Conservation (phyloP, 2,797 vertebrate species). For the Centropyge bicolor region DNA sequence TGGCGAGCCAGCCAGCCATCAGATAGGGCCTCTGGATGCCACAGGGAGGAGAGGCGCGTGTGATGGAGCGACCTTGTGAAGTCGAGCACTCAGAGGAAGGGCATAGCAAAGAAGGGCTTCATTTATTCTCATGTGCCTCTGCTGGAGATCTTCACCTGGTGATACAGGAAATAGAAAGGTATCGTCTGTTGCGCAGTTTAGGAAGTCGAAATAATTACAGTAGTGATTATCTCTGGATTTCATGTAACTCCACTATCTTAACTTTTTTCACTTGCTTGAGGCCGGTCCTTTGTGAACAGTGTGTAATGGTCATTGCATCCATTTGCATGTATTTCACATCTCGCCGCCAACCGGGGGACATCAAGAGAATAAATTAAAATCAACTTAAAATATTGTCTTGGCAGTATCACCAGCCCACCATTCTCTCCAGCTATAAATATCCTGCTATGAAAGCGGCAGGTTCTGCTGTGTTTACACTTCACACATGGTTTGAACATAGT, state of each 20-base stretch:
- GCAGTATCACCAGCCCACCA: slow-evolving; percentile 30
- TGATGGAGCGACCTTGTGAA: slow-evolving; percentile 75
- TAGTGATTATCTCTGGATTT: slow-evolving; percentile 9
- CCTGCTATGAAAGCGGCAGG: neutral
- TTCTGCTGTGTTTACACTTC: slow-evolving; percentile 51
- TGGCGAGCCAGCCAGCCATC: slow-evolving; percentile 62
- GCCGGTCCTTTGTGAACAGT: slow-evolving; percentile 10
- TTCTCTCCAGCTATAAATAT: slow-evolving; percentile 34
- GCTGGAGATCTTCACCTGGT: slow-evolving; percentile 35
- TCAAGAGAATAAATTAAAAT: slow-evolving; percentile 40
- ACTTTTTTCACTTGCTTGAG: neutral
- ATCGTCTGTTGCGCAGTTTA: slow-evolving; percentile 21
- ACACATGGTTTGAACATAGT: slow-evolving; percentile 49
- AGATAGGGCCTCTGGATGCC: slow-evolving; percentile 68
- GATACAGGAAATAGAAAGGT: slow-evolving; percentile 25
- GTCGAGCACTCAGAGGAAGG: slow-evolving; percentile 53
- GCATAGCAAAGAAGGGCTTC: slow-evolving; percentile 37
- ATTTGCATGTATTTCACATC: slow-evolving; percentile 50
- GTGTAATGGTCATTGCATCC: slow-evolving; percentile 17
- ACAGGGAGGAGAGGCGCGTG: slow-evolving; percentile 55
- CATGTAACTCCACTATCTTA: neutral
- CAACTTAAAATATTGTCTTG: slow-evolving; percentile 15
- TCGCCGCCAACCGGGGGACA: slow-evolving; percentile 16
- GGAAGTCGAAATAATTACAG: neutral
- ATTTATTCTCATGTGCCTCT: slow-evolving; percentile 54